These are phyloP conservation scores for Cerceris rybyensis DNA, from an alignment of 2,888 invertebrate species.

Conservation along the genomic window DNA sequence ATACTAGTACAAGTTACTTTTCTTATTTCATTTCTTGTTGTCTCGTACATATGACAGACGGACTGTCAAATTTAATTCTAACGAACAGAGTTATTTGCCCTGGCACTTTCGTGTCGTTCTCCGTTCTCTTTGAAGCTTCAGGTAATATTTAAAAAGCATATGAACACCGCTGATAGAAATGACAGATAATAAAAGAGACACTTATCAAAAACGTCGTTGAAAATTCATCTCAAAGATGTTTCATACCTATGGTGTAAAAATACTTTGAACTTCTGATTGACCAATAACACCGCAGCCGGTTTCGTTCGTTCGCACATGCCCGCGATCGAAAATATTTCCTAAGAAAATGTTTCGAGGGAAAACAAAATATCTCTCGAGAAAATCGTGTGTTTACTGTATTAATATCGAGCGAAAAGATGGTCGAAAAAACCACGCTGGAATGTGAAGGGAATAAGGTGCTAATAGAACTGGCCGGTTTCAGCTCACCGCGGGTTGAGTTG, in stretches of 20 bases:
- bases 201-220: background rate
- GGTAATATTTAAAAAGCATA: conserved; percentile 1
- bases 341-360: background rate
- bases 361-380: conserved; percentile 17
- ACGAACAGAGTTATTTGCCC: conserved; percentile 13
- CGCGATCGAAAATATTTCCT: conserved; percentile 6
- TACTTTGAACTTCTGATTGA: background rate
- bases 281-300: background rate
- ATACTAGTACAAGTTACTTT: background rate
- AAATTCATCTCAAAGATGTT: background rate
- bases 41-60: conserved; percentile 8
- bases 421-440: conserved; percentile 28
- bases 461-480: conserved; percentile 40
- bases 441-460: conserved; percentile 42
- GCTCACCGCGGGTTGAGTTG: conserved; percentile 23
- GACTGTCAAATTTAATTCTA: conserved; percentile 36
- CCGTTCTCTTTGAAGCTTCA: conserved; percentile 14
- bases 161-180: background rate
- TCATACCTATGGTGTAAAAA: background rate
- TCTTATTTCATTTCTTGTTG: conserved; percentile 1
- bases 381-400: conserved; percentile 56
- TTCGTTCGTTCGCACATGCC: background rate
- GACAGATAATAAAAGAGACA: background rate
- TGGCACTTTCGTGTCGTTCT: conserved; percentile 2
- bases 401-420: conserved; percentile 44